Base-by-base conservation (phyloP, 2,797 vertebrate genomes). In the Florisuga fusca region DNA sequence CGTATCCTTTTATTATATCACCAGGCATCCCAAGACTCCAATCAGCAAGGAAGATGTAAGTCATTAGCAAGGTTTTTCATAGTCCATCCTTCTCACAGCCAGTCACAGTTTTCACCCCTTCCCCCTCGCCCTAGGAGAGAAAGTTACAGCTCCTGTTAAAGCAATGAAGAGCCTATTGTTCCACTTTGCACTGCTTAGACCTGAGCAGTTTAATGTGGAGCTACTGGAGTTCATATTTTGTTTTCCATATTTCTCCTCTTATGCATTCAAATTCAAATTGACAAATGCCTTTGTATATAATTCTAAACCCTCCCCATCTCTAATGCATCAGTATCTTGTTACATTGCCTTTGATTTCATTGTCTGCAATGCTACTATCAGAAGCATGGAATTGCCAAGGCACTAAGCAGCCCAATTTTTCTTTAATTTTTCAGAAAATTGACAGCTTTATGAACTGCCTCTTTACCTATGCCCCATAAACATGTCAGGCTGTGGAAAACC, bases 401-500 rank as follows among this genome's bases (percentile, higher is more conserved):
- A 97, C 97, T 98, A 97, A 98, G 97, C 96, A 97, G 97, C 95
- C 97, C 98, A 98, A 98, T 98, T 98, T 98, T 98, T 98, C 98
- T 98, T 97, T 98, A 98, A 98, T 98, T 98, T 98, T 97, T 97
- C 97, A 97, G 97, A 97, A 98, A 98, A 98, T 98, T 98, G 98
- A 98, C 98, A 98, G 98, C 97, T 98, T 98, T 98, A 98, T 98
- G 98, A 98, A 98, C 98, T 98, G 97, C 98, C 98, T 98, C 97
- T 98, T 98, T 98, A 98, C 98, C 98, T 98, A 98, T 98, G 98
- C 97, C 98, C 98, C 97, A 98, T 98, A 98, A 98, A 98, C 98
- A 98, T 98, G 98, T 98, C 98, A 98, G 97, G 93, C 97, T 97
- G 97, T 97, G 96, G 97, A 98, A 98, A 98, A 95, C 94, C 97